A percentile compares a stretch with the other conserved stretches of the same genome.
Evolutionary conservation across 2,888 invertebrate genomes (phyloP).

Genomic region (Caenorhabditis parvicauda): DNA sequence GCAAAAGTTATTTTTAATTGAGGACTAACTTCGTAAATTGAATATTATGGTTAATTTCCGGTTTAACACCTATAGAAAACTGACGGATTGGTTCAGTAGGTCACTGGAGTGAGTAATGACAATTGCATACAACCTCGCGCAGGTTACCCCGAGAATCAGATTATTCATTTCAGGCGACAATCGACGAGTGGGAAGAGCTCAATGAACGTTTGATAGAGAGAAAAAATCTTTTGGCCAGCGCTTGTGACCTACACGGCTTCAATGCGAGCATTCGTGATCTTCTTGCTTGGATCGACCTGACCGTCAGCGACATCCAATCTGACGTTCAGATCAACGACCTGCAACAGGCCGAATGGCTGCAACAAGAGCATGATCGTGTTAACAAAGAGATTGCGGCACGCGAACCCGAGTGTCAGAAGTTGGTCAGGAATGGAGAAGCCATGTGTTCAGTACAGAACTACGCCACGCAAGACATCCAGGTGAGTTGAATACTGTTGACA

Average conservation of each 20-base stretch:
- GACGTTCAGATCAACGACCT: constrained; percentile 76
- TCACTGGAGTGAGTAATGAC: too few species aligned
- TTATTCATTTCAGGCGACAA: constrained; percentile 78
- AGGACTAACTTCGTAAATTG: too few species aligned
- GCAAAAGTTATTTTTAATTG: too few species aligned
- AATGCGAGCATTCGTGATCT: constrained; percentile 76
- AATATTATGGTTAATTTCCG: too few species aligned
- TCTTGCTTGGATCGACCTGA: constrained; percentile 80
- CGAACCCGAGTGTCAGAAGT: constrained; percentile 76
- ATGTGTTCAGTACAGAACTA: constrained; percentile 84
- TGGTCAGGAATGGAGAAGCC: constrained; percentile 76
- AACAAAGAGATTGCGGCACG: constrained; percentile 81
- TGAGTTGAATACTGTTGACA: too few species aligned
- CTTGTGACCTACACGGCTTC: constrained; percentile 79
- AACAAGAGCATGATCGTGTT: constrained; percentile 72
- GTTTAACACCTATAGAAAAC: too few species aligned
- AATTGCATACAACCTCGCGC: too few species aligned
- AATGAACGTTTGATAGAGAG: constrained; percentile 80
- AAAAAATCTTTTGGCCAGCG: constrained; percentile 79
- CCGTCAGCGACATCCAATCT: constrained; percentile 76
- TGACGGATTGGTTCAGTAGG: too few species aligned
- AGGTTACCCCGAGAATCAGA: too few species aligned
- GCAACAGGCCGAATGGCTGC: constrained; percentile 64
- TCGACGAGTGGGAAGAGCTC: constrained; percentile 81
- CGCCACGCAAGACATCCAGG: constrained; percentile 68